Percentiles rank a stretch among this genome's conserved stretches.
Conservation (phyloP, 2,797 vertebrate species). For the Anas georgica region DNA sequence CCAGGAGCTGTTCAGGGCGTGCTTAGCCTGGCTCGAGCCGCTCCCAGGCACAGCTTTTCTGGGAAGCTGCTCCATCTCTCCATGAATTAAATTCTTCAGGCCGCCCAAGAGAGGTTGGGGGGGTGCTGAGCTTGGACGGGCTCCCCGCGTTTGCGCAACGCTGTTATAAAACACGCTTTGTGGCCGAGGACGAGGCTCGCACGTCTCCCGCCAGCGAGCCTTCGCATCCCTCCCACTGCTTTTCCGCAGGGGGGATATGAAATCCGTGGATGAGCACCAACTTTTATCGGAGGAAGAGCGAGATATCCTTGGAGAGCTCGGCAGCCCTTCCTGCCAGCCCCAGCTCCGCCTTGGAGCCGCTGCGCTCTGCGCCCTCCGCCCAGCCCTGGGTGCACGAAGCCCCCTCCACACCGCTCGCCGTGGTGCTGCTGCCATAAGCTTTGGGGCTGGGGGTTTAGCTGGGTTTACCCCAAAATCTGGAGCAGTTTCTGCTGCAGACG, state of each 20-base stretch:
- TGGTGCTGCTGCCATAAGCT: too few species aligned
- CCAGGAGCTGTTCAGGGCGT: fast-evolving
- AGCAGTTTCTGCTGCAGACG: background rate
- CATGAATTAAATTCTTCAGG: conserved; percentile 34
- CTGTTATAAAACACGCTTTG: background rate
- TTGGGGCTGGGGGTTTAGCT: background rate
- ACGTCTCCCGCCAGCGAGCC: background rate
- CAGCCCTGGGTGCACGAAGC: too few species aligned
- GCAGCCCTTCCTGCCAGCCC: background rate
- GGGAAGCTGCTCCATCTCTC: conserved; percentile 42
- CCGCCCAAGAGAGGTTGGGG: background rate
- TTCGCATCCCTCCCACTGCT: background rate
- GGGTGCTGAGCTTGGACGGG: background rate
- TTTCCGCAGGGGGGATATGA: background rate
- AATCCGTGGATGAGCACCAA: background rate
- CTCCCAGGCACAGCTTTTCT: conserved; percentile 58
- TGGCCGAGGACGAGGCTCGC: background rate
- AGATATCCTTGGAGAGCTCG: background rate
- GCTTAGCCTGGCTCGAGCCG: background rate
- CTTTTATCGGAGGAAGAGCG: background rate
- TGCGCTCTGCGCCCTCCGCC: too few species aligned
- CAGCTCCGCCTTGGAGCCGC: background rate
- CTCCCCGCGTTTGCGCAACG: background rate
- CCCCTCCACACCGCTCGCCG: too few species aligned
- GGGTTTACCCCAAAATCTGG: background rate